A percentile compares a stretch with the other conserved stretches of the same genome.
Conservation (phyloP, 1,140 invertebrate species). For the Apis florea region DNA sequence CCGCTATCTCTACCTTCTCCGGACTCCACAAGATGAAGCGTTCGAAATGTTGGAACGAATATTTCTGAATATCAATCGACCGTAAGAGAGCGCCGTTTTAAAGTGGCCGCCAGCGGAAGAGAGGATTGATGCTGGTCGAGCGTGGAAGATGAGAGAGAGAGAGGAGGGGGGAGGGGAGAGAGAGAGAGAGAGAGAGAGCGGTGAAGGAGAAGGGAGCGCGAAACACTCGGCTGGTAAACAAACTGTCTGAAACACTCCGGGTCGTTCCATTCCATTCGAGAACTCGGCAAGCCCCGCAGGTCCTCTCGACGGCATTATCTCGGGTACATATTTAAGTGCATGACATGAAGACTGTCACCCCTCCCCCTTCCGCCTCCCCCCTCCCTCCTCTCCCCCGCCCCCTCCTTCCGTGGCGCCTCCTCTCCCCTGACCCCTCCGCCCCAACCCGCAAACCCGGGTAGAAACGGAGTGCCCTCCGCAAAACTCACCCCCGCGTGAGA, state of each 20-base stretch:
- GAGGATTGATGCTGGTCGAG: slow-evolving; percentile 34
- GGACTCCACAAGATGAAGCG: too few relatives aligned
- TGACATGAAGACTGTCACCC: slow-evolving; percentile 73
- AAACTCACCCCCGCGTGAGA: slow-evolving; percentile 54
- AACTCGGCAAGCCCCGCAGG: slow-evolving; percentile 65
- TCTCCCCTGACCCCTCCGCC: slow-evolving; percentile 24
- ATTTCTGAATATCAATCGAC: slow-evolving; percentile 47
- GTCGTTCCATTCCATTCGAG: slow-evolving; percentile 70
- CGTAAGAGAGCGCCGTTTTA: slow-evolving; percentile 47
- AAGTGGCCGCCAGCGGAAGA: slow-evolving; percentile 35
- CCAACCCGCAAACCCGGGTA: slow-evolving; percentile 46
- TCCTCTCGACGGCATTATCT: slow-evolving; percentile 78
- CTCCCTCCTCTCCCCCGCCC: slow-evolving; percentile 16
- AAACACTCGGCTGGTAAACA: slow-evolving; percentile 75
- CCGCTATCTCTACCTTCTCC: too few relatives aligned
- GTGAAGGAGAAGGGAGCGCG: slow-evolving; percentile 17
- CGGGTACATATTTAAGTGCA: slow-evolving; percentile 79
- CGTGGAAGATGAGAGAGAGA: slow-evolving; percentile 18
- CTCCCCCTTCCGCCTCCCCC: slow-evolving; percentile 38
- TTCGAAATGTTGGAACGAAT: neutral
- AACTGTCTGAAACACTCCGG: slow-evolving; percentile 79
- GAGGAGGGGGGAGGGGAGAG: slow-evolving; percentile 11
- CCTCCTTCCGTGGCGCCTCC: neutral
- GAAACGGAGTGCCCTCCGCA: slow-evolving; percentile 53
- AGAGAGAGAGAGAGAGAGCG: slow-evolving; percentile 7